Percentiles rank a stretch among this genome's conserved stretches.
Evolutionary conservation across 2,888 invertebrate species (phyloP).

Genomic region (Himalopsyche tibetana): DNA sequence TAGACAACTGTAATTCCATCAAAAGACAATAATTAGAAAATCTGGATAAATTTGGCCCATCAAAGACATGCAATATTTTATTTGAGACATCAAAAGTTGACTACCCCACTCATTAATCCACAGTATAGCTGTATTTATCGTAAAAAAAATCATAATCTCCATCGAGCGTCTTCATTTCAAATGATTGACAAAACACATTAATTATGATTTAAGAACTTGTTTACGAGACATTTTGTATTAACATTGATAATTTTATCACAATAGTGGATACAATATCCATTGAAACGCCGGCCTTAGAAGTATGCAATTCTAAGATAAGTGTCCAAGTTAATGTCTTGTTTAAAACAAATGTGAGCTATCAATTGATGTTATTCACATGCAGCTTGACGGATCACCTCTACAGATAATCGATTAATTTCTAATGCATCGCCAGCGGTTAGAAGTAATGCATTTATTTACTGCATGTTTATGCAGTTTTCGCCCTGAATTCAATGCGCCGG

Average conservation of each 20-base stretch:
- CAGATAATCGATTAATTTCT: not conserved
- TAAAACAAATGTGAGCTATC: not conserved
- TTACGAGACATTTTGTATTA: not conserved
- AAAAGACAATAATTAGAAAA: no score
- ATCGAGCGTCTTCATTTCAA: not conserved
- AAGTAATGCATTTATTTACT: slow-evolving; percentile 15
- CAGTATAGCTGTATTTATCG: not conserved
- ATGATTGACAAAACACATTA: not conserved
- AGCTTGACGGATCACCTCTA: not conserved
- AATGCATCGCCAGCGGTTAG: not conserved
- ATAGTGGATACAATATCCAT: no score
- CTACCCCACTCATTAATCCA: no score
- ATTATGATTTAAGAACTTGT: not conserved
- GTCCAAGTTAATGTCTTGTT: not conserved
- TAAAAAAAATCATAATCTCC: not conserved
- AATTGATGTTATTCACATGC: not conserved
- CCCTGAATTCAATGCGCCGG: not conserved
- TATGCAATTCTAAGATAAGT: no score
- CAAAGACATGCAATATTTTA: no score
- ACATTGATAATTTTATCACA: not conserved
- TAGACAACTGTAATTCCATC: no score
- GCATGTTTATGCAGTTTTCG: slow-evolving; percentile 31
- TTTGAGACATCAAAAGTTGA: no score
- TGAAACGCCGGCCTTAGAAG: no score
- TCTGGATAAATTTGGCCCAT: no score